These are phyloP conservation scores for Pachymerium ferrugineum DNA, from an alignment of 2,888 invertebrate genomes.

Conservation along the genomic window DNA sequence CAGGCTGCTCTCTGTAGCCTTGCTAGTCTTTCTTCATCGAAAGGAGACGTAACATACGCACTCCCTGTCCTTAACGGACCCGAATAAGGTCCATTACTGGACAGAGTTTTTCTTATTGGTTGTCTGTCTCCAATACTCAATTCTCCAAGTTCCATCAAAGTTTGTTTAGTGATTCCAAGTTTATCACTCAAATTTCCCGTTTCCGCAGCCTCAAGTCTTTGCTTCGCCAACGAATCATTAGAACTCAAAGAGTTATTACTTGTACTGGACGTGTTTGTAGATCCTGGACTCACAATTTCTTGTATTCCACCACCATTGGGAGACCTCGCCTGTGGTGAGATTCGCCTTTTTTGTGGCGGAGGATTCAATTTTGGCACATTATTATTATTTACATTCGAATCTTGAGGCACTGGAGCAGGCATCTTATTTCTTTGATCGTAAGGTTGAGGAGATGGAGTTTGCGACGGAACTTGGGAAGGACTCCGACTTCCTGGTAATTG, in stretches of 20 bases:
- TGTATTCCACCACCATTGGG: neutral
- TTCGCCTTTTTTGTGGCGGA: constrained; percentile 27
- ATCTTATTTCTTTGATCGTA: neutral
- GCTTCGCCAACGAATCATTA: constrained; percentile 30
- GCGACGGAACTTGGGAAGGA: neutral
- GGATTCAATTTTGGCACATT: constrained; percentile 25
- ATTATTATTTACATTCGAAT: neutral
- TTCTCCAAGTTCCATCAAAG: constrained; percentile 27
- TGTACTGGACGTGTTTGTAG: constrained; percentile 31
- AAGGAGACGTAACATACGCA: constrained; percentile 15
- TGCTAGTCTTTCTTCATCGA: constrained; percentile 26
- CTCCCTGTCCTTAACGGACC: constrained; percentile 30
- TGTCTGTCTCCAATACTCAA: constrained; percentile 18
- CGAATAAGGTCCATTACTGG: constrained; percentile 4
- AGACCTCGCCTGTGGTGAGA: neutral
- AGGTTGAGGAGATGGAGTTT: neutral
- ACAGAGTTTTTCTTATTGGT: neutral
- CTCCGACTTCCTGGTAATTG: neutral
- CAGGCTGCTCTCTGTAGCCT: constrained; percentile 22
- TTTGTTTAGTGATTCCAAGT: constrained; percentile 11
- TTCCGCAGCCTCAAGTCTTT: constrained; percentile 17
- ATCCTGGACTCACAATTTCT: constrained; percentile 20
- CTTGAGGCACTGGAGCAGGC: neutral
- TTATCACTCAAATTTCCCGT: constrained; percentile 15
- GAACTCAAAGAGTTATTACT: constrained; percentile 31